A percentile compares a stretch with the other conserved stretches of the same genome.
Conservation (phyloP, 2,797 vertebrate species). For the Gallinago stenura region DNA sequence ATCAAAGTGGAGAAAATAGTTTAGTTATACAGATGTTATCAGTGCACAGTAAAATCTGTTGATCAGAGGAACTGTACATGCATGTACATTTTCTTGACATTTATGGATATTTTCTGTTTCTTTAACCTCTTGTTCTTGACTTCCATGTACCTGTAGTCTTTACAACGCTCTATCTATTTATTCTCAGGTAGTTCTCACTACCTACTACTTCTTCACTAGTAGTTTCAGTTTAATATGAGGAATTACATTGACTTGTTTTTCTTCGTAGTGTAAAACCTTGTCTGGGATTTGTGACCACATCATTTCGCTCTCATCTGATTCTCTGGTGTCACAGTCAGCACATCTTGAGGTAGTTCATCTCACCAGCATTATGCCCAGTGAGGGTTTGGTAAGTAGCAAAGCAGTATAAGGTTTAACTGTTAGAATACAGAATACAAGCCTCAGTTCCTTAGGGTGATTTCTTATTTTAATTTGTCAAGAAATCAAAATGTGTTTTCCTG, state of each 20-base stretch:
- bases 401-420: not conserved
- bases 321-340: constrained; percentile 89
- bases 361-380: constrained; percentile 88
- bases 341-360: constrained; percentile 89
- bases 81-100: not conserved
- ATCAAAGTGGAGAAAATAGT: not conserved
- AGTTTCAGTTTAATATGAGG: not conserved
- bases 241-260: constrained; percentile 9
- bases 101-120: not conserved
- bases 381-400: constrained; percentile 87
- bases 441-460: not conserved
- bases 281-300: constrained; percentile 95
- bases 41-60: not conserved
- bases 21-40: not conserved
- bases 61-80: not conserved
- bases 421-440: not conserved
- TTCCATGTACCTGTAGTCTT: not conserved
- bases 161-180: not conserved
- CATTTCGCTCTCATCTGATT: constrained; percentile 91
- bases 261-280: constrained; percentile 90
- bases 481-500: not conserved
- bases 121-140: not conserved
- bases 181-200: not conserved
- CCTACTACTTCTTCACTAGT: not conserved
- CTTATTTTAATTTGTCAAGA: not conserved